These are phyloP conservation scores for Sebastes paucispinis DNA, from an alignment of 2,797 vertebrate genomes.

Conservation along the genomic window DNA sequence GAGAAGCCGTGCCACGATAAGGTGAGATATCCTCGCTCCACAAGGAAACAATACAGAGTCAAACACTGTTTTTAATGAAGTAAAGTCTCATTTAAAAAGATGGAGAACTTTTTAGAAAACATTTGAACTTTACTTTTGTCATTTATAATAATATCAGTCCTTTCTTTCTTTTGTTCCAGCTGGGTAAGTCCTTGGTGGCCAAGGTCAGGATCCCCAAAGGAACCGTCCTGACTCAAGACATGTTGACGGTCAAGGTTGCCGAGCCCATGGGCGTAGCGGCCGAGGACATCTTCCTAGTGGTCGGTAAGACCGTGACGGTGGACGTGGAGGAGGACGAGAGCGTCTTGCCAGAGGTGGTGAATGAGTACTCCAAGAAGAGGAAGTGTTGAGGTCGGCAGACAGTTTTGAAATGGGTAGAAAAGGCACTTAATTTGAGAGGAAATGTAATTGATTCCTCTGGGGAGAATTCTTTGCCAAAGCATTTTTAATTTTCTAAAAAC, in stretches of 20 bases:
- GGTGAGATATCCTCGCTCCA: constrained; percentile 71
- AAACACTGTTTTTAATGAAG: background rate
- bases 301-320: constrained; percentile 85
- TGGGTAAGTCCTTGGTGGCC: constrained; percentile 95
- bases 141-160: background rate
- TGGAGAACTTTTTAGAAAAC: background rate
- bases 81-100: background rate
- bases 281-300: constrained; percentile 90
- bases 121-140: background rate
- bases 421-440: constrained; percentile 1
- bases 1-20: constrained; percentile 94
- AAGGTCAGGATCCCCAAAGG: constrained; percentile 89
- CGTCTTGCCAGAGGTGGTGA: constrained; percentile 84
- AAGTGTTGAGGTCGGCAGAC: constrained; percentile 78
- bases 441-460: background rate
- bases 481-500: constrained; percentile 4
- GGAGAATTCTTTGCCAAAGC: constrained; percentile 2
- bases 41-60: too few relatives aligned
- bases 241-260: constrained; percentile 93
- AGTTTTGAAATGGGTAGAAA: background rate
- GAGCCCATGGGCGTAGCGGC: constrained; percentile 92
- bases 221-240: constrained; percentile 85
- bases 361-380: constrained; percentile 86
- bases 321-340: constrained; percentile 90
- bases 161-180: constrained; percentile 67